Percentiles rank a stretch among this genome's conserved stretches.
phyloP scores from a whole-genome alignment of 2,113 vertebrate species.

The Cavia aperea region DNA sequence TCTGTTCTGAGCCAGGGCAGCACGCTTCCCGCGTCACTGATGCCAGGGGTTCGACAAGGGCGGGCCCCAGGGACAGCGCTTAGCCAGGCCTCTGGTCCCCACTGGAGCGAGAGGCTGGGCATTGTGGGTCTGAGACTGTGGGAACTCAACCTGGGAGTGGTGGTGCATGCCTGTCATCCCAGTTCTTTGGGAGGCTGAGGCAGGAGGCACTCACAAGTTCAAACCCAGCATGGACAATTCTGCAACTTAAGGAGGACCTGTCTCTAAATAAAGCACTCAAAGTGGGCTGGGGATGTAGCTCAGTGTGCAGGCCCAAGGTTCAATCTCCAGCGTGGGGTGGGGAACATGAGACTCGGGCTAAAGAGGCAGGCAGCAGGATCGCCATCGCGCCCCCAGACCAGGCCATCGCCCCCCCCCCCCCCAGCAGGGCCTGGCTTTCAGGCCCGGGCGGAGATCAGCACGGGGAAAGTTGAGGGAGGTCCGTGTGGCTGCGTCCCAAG shows the following conservation, averaged over 20 bases:
- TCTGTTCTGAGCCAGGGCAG: neutral
- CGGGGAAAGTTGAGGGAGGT: neutral
- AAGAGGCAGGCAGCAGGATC: fast-evolving
- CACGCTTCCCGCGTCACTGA: neutral
- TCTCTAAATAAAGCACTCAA: neutral
- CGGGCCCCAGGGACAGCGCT: neutral
- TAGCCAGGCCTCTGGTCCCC: neutral
- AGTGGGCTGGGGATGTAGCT: neutral
- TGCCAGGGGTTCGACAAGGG: neutral
- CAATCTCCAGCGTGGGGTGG: too few species aligned
- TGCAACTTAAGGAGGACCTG: neutral
- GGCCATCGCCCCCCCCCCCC: neutral
- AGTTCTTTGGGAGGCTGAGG: neutral
- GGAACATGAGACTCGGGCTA: neutral
- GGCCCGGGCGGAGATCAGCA: neutral
- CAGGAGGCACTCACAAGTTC: neutral
- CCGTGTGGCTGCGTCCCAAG: neutral
- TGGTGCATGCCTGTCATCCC: neutral
- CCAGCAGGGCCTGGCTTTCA: neutral
- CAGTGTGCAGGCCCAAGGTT: neutral
- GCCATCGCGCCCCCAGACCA: fast-evolving
- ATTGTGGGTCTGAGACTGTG: neutral
- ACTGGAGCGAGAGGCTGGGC: too few species aligned
- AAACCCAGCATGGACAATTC: neutral
- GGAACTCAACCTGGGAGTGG: neutral